These are phyloP conservation scores for Chinchilla lanigera DNA, from an alignment of 2,113 vertebrate genomes.

Conservation along the genomic window DNA sequence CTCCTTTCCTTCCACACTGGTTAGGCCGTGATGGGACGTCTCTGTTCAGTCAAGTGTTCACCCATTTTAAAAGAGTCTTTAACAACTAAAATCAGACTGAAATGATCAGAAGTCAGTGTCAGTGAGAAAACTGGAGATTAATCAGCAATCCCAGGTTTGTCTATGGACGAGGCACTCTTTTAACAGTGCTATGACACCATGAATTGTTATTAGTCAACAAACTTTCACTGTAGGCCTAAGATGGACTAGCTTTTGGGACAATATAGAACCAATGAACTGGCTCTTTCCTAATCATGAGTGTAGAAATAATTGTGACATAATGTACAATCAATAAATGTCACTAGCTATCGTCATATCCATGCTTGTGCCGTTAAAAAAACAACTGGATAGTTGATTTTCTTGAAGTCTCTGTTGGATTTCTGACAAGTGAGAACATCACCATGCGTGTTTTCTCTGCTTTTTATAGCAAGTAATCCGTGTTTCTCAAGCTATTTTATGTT, in stretches of 20 bases:
- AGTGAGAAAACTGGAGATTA: background rate
- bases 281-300: background rate
- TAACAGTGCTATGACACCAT: background rate
- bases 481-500: slow-evolving; percentile 36
- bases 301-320: background rate
- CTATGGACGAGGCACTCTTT: background rate
- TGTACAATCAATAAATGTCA: background rate
- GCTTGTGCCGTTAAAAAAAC: background rate
- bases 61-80: background rate
- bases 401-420: background rate
- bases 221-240: background rate
- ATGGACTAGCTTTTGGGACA: background rate
- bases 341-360: background rate
- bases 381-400: background rate
- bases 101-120: background rate
- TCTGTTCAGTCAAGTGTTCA: background rate
- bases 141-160: no score
- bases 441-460: background rate
- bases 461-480: background rate
- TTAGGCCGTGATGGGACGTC: background rate
- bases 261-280: background rate
- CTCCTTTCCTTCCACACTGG: background rate
- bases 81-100: background rate
- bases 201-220: background rate
- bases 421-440: background rate